phyloP scores from a whole-genome alignment of 1,140 invertebrate genomes.

The Pachyrhynchus sulphureomaculatus region DNA sequence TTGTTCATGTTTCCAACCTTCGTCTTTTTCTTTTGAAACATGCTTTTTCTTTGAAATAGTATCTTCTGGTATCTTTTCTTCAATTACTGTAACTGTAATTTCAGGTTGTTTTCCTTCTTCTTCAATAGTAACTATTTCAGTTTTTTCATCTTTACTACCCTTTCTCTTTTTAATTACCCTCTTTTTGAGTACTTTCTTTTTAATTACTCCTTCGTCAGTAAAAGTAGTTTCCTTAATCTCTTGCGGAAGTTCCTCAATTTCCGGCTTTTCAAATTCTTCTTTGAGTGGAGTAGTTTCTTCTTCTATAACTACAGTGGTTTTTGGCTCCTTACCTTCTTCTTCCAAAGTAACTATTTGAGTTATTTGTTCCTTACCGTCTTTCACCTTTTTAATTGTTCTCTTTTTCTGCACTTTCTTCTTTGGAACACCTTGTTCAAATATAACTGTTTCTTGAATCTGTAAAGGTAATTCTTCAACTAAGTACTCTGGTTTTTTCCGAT shows the following conservation, averaged over 20 bases:
- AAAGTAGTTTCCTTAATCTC: constrained; percentile 40
- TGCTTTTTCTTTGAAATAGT: constrained; percentile 42
- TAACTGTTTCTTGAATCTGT: constrained; percentile 33
- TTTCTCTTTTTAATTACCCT: constrained; percentile 42
- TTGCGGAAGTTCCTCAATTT: constrained; percentile 40
- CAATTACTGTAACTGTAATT: constrained; percentile 50
- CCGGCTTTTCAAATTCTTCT: constrained; percentile 22
- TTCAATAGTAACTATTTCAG: constrained; percentile 45
- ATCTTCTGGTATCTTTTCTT: constrained; percentile 29
- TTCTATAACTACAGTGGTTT: constrained; percentile 18
- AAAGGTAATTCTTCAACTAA: constrained; percentile 49
- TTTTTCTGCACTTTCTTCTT: constrained; percentile 43
- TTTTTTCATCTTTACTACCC: constrained; percentile 39
- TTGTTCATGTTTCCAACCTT: constrained; percentile 44
- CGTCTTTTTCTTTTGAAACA: constrained; percentile 38
- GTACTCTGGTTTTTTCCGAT: constrained; percentile 41
- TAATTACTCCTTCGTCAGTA: constrained; percentile 39
- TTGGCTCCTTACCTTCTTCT: constrained; percentile 38
- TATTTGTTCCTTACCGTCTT: constrained; percentile 35
- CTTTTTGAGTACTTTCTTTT: constrained; percentile 38
- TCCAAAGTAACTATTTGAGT: constrained; percentile 45
- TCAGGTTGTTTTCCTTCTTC: constrained; percentile 49
- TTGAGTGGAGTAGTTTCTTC: constrained; percentile 1
- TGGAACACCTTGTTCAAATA: constrained; percentile 36
- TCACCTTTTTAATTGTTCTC: constrained; percentile 22